Base-by-base conservation (phyloP, 2,113 vertebrate species). In the Origma solitaria region DNA sequence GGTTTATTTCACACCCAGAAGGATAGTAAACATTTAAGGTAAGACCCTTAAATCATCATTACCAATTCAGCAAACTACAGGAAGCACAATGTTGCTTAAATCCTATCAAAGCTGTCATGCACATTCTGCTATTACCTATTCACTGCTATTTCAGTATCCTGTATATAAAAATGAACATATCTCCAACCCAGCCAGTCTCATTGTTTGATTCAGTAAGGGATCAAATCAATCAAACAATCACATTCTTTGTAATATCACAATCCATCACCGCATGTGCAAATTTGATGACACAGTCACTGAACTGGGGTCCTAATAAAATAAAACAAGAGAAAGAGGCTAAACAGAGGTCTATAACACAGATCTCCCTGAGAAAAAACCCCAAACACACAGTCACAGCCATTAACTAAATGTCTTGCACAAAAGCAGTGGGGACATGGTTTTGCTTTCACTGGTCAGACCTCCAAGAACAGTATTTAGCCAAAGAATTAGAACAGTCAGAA, bases 231-330 rank as follows among this genome's bases (percentile, higher is more conserved):
- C 38, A 40, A 40, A 79, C 66, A 91, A 92, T 73, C 66, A 72
- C 80, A 65, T 69, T 70, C 22, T 87, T 72, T 72, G 70, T 44
- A 92, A 44, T 85, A 92, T 70, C 91, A 80, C 82, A 92, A 40
- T 95, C 90, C 86, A 90, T 93, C 82, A 83, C 30, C 50, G 9
- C 23, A 58, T 0, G 10, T 77, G 62, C 38, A 90, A 94, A 88
- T 90, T 40, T 92, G 75, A 88, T 91, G 90, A 87, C 85, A 93
- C 54, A 73, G 54, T 70, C 85, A 79, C 54, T 89, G 84, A 86
- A 79, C 47, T 50, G 37, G 21, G 16, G 23, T 72, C 60, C 68
- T 87, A 87, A 90, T 82, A 94, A 94, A 90, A 85, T 35, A 70
- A 91, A 69, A 92, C 27, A 70, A 1, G 9, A 81, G 57, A 58